Base-by-base conservation (phyloP, 1,140 invertebrate genomes). In the Euschistus heros region DNA sequence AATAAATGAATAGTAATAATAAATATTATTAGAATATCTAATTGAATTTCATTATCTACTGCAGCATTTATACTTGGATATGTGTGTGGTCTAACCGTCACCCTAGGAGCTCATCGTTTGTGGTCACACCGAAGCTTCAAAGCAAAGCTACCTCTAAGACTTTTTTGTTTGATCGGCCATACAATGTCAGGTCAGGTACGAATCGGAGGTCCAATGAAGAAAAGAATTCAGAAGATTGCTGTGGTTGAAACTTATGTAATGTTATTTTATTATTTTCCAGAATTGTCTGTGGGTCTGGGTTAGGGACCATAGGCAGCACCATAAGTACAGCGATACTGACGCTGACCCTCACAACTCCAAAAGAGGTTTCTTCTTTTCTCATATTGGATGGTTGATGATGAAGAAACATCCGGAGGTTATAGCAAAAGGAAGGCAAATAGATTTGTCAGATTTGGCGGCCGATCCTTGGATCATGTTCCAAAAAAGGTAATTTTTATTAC, bases 81-180 rank as follows among this genome's bases (percentile, higher is more conserved):
- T 24, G 2, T 4, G 3, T n/a, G n/a, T 18, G 52, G 52, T 3
- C 10, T 54, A 24, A 10, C 6, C 52, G 52, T 54, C 4, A 54
- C 52, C 13, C 6, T 54, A 2, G 52, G 52, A 54, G 52, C 52
- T 18, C 52, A 54, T 18, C n/a, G 52, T 4, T 24, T 54, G 10
- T 96, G 92, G 92, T 81, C 89, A 0, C 94, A 97, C 75, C 80
- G 84, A 68, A 78, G 88, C 2, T 96, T 94, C 75, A 93, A 92
- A 76, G 94, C 93, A 0, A 85, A 82, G 68, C 82, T 86, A 77
- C 92, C 87, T 0, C 73, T 94, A 63, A 79, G 89, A 57, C 20
- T 91, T 0, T 72, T 92, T 46, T 75, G 96, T 1, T 84, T 85
- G 68, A 52, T 90, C 14, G 78, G 84, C 2, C 27, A 30, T 4